Conservation (phyloP, 2,797 vertebrate genomes). For the Euthynnus affinis region DNA sequence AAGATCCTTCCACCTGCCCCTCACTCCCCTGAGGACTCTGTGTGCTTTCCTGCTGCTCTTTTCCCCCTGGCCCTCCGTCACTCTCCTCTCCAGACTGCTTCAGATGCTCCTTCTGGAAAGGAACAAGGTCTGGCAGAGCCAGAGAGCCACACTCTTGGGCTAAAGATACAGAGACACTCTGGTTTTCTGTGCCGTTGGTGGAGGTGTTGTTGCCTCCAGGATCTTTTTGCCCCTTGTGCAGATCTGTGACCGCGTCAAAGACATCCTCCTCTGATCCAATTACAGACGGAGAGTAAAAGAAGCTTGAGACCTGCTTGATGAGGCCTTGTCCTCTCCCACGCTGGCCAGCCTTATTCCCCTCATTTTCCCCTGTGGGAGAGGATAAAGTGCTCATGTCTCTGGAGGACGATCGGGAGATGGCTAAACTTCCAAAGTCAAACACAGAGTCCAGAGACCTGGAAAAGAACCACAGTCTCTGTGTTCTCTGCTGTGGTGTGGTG, state of each 20-base stretch:
- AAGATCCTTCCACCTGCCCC: constrained; percentile 69
- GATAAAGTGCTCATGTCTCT: constrained; percentile 79
- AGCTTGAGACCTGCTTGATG: constrained; percentile 81
- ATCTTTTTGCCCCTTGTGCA: constrained; percentile 52
- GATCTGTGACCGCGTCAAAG: constrained; percentile 80
- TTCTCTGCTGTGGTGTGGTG: constrained; percentile 73
- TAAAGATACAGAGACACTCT: constrained; percentile 69
- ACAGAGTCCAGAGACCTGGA: constrained; percentile 88
- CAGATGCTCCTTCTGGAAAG: constrained; percentile 75
- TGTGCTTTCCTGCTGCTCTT: constrained; percentile 65
- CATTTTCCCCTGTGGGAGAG: constrained; percentile 66
- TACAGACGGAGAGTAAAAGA: constrained; percentile 80
- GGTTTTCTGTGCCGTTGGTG: constrained; percentile 41
- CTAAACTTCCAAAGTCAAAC: constrained; percentile 81
- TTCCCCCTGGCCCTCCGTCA: constrained; percentile 14
- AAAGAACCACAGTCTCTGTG: constrained; percentile 84
- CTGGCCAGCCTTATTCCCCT: constrained; percentile 48
- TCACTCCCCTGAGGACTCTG: constrained; percentile 62
- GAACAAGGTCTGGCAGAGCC: constrained; percentile 88
- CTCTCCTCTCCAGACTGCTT: constrained; percentile 53
- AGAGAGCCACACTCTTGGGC: constrained; percentile 75
- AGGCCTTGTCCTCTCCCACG: constrained; percentile 69
- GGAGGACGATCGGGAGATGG: constrained; percentile 76
- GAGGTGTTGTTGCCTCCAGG: constrained; percentile 24
- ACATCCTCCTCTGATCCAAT: constrained; percentile 85